Conservation (phyloP, 2,797 vertebrate genomes). For the Vireo griseus region DNA sequence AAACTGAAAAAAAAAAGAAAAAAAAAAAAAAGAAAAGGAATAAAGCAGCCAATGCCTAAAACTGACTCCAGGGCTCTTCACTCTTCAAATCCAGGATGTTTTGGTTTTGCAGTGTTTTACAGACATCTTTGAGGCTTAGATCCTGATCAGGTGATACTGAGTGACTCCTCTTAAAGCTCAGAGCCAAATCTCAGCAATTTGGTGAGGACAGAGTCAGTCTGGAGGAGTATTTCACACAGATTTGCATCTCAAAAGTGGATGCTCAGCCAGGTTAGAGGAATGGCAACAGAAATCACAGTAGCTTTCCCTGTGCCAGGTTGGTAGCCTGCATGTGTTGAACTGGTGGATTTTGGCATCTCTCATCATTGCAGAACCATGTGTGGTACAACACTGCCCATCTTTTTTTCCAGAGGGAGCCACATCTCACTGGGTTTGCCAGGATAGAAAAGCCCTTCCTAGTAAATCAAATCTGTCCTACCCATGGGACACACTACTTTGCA, state of each 20-base stretch:
- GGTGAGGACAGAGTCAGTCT: background rate
- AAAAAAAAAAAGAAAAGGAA: no score
- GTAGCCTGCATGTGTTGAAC: background rate
- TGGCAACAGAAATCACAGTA: background rate
- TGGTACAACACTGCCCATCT: no score
- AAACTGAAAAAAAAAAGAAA: background rate
- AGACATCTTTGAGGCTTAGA: background rate
- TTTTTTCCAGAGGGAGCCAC: background rate
- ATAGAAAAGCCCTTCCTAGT: background rate
- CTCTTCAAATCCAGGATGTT: background rate
- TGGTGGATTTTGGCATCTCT: background rate
- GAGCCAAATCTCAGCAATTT: background rate
- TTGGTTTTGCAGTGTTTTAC: background rate
- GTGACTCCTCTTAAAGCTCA: background rate
- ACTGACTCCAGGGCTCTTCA: background rate
- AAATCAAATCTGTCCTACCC: background rate
- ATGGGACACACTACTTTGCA: background rate
- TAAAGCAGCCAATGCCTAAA: background rate
- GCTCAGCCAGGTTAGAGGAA: background rate
- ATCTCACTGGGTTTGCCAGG: background rate
- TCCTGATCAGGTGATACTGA: background rate
- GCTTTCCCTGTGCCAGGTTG: background rate
- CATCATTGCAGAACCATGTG: fast-evolving
- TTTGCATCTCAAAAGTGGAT: background rate
- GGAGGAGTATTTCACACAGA: background rate